These are phyloP conservation scores for Palythoa grandis DNA, from an alignment of 92 coral and sea anemone genomes.

Conservation along the genomic window DNA sequence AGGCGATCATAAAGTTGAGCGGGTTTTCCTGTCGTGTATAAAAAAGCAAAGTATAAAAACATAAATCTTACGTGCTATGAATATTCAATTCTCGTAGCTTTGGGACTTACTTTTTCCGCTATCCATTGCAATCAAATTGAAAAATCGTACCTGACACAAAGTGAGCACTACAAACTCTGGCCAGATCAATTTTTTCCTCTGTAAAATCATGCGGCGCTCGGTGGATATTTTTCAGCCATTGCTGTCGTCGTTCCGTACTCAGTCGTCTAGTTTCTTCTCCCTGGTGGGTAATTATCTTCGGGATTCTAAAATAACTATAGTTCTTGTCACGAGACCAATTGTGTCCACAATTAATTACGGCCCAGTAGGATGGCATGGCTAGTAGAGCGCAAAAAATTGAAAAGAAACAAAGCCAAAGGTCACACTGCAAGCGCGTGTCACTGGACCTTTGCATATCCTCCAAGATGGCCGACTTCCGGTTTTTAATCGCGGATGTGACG, in stretches of 20 bases:
- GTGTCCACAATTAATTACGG: constrained; percentile 49
- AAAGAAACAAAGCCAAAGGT: neutral
- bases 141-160: constrained; percentile 43
- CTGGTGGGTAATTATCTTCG: constrained; percentile 44
- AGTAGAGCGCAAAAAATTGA: constrained; percentile 32
- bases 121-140: constrained; percentile 7
- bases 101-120: neutral
- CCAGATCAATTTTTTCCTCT: constrained; percentile 40
- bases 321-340: constrained; percentile 53
- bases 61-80: constrained; percentile 12
- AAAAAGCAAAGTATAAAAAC: neutral
- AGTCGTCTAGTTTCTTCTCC: constrained; percentile 46
- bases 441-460: constrained; percentile 50
- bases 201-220: constrained; percentile 44
- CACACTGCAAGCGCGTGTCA: constrained; percentile 28
- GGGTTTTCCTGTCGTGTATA: constrained; percentile 31
- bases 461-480: constrained; percentile 64
- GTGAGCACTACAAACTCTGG: constrained; percentile 52
- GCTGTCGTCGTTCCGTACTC: constrained; percentile 52
- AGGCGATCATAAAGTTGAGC: constrained; percentile 34
- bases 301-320: constrained; percentile 48
- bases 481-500: constrained; percentile 55
- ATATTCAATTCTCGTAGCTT: constrained; percentile 6
- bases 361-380: constrained; percentile 54
- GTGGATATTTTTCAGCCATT: constrained; percentile 52